phyloP scores from a whole-genome alignment of 2,888 invertebrate species.

The Zaprionus lineosus region DNA sequence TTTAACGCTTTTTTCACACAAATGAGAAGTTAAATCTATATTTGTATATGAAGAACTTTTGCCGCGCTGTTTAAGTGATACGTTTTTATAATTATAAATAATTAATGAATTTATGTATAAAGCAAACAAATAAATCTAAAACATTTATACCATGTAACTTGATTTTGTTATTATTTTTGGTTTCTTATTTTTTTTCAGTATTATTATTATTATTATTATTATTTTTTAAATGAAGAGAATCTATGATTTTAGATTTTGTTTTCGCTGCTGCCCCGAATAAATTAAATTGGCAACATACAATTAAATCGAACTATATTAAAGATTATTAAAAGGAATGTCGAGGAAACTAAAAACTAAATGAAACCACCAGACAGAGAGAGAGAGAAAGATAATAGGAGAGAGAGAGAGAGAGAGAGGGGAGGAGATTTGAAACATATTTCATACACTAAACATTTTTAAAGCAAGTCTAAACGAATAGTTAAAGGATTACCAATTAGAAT shows the following conservation, averaged over 20 bases:
- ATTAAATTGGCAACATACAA: neutral
- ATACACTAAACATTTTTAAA: conserved; percentile 53
- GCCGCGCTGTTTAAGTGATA: conserved; percentile 72
- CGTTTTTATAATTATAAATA: conserved; percentile 53
- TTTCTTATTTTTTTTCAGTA: neutral
- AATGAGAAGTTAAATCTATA: neutral
- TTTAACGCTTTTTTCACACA: conserved; percentile 28
- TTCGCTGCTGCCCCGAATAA: conserved; percentile 7
- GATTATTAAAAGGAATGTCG: conserved; percentile 5
- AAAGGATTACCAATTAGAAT: conserved; percentile 62
- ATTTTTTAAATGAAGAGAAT: neutral
- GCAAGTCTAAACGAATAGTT: conserved; percentile 59
- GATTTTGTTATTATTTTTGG: conserved; percentile 18
- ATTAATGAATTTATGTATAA: conserved; percentile 74
- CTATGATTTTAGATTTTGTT: conserved; percentile 12
- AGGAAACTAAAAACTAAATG: conserved; percentile 11
- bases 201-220: neutral
- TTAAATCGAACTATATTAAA: too few species aligned
- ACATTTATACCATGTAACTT: conserved; percentile 55
- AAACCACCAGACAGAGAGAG: conserved; percentile 28
- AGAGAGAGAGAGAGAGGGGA: conserved; percentile 11
- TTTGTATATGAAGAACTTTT: conserved; percentile 21
- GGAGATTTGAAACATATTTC: conserved; percentile 19
- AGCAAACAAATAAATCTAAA: conserved; percentile 57
- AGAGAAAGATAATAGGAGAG: neutral